These are phyloP conservation scores for Pachyseris speciosa DNA, from an alignment of 64 coral and sea anemone genomes.

Conservation along the genomic window DNA sequence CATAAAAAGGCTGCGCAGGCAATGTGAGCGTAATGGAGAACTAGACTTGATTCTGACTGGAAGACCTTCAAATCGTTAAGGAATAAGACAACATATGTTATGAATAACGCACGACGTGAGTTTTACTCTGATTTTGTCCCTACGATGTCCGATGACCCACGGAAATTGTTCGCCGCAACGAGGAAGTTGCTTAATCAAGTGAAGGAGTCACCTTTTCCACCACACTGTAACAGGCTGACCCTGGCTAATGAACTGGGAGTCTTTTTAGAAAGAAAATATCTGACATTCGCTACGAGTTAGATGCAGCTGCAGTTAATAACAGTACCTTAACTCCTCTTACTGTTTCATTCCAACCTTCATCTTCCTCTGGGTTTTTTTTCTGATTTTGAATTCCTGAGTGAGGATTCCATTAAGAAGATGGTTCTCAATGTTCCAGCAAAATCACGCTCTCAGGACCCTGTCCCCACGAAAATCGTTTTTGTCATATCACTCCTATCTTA, in stretches of 20 bases:
- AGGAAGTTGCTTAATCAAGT: neutral
- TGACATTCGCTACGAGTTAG: neutral
- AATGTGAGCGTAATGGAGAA: neutral
- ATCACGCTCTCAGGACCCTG: neutral
- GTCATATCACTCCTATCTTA: too few species aligned
- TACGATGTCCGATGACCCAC: neutral
- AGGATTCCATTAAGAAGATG: neutral
- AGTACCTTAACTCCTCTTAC: neutral
- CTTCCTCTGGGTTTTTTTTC: neutral
- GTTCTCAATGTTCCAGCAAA: neutral
- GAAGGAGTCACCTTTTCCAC: neutral
- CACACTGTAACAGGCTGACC: neutral
- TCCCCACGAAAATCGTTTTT: neutral
- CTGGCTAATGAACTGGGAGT: neutral
- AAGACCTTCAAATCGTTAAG: neutral
- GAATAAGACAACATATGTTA: neutral
- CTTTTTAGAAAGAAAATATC: conserved; percentile 2
- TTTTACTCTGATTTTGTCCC: neutral
- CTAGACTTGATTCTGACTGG: neutral
- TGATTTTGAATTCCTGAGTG: neutral
- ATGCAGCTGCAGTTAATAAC: neutral
- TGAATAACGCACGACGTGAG: neutral
- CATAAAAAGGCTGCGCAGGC: neutral
- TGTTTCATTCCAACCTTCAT: neutral
- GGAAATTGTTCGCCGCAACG: neutral